phyloP scores from a whole-genome alignment of 2,888 invertebrate genomes.

The Andrena flavipes region DNA sequence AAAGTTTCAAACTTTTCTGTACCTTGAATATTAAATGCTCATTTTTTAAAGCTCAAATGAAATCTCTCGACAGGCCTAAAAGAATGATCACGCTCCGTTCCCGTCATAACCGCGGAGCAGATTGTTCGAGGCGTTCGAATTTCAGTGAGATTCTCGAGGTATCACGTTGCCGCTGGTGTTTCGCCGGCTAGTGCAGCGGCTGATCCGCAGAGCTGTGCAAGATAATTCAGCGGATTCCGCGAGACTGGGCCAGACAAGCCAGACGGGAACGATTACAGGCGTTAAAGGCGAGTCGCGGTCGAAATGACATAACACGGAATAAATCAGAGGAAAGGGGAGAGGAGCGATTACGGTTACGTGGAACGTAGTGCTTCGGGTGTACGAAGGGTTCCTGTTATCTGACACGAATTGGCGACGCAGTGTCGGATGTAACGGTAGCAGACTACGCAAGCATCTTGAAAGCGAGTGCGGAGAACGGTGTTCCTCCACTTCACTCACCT shows the following conservation, averaged over 20 bases:
- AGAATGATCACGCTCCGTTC: too few species aligned
- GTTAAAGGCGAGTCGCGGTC: constrained; percentile 33
- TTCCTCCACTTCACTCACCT: constrained; percentile 68
- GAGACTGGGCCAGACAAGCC: constrained; percentile 55
- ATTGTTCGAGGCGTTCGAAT: background rate
- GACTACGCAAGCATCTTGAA: background rate
- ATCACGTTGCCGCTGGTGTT: constrained; percentile 7
- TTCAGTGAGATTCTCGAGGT: constrained; percentile 12
- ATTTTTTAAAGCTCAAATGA: background rate
- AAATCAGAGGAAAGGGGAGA: constrained; percentile 66
- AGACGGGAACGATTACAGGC: constrained; percentile 57
- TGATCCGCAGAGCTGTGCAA: constrained; percentile 34
- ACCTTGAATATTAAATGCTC: background rate
- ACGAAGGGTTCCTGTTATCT: constrained; percentile 65
- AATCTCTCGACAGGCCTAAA: too few species aligned
- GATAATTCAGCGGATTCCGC: constrained; percentile 48
- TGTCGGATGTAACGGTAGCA: constrained; percentile 38
- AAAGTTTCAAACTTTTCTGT: background rate
- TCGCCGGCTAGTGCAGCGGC: background rate
- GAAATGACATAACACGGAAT: constrained; percentile 69
- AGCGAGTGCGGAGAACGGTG: too few species aligned
- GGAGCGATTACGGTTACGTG: constrained; percentile 57
- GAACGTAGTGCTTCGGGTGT: constrained; percentile 53
- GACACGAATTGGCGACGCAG: constrained; percentile 52
- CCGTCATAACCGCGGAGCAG: background rate